Evolutionary conservation across 2,113 vertebrate genomes (phyloP).

Genomic region (Cottus gobio): DNA sequence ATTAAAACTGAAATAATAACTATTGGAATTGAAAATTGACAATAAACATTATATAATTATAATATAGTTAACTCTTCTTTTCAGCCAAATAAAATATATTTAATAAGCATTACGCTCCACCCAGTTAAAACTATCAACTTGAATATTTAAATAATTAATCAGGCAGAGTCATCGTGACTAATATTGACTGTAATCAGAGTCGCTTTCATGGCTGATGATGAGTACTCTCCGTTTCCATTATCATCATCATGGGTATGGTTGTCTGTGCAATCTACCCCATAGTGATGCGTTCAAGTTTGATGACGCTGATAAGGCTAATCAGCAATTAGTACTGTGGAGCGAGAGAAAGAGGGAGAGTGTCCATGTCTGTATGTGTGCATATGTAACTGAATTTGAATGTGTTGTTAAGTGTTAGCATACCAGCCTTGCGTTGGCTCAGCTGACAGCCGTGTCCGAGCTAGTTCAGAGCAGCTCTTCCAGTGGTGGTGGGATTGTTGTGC

Average conservation of each 20-base stretch:
- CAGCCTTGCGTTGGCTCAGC: conserved; percentile 17
- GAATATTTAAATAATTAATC: conserved; percentile 72
- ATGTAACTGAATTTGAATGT: conserved; percentile 17
- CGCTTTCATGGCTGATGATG: conserved; percentile 66
- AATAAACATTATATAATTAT: neutral
- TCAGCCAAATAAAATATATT: conserved; percentile 5
- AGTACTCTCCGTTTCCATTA: conserved; percentile 67
- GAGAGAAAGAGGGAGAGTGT: neutral
- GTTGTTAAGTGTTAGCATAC: conserved; percentile 20
- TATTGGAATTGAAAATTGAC: neutral
- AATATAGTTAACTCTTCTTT: neutral
- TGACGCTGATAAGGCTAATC: conserved; percentile 65
- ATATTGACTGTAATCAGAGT: conserved; percentile 72
- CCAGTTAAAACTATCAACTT: conserved; percentile 43
- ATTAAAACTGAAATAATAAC: neutral
- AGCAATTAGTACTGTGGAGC: conserved; percentile 56
- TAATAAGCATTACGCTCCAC: conserved; percentile 19
- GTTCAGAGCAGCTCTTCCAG: conserved; percentile 9
- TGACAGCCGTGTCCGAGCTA: conserved; percentile 33
- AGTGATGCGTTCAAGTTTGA: conserved; percentile 53
- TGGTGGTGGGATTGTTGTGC: neutral
- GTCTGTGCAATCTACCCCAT: conserved; percentile 71
- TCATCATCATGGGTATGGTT: conserved; percentile 60
- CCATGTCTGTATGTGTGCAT: neutral
- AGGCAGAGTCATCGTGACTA: conserved; percentile 66